Evolutionary conservation across 2,113 vertebrate genomes (phyloP), one percentile per base, ranked within the genome.

Genomic region (Aramus guarauna): DNA sequence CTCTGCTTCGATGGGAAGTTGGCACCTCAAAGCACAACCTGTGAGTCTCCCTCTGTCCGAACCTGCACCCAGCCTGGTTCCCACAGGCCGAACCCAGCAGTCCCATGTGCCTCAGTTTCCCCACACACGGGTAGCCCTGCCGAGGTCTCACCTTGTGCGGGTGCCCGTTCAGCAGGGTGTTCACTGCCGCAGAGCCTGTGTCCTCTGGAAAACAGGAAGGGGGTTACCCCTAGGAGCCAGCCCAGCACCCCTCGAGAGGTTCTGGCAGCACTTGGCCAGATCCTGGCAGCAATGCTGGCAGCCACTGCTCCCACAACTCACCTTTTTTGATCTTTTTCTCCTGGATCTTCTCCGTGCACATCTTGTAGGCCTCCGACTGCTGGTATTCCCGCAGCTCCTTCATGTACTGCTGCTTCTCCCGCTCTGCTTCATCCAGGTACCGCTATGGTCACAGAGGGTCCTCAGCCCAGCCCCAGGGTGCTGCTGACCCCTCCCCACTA

Each of bases 281-380:
- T 37, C 16, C 87, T 5, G 15, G 21, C 32, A 36, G 37, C 10
- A 3, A 30, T 6, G 5, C 37, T 2, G 1, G 24, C 36, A 58
- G 26, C 32, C 45, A 3, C 8, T 12, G 34, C 27, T 30, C n/a
- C 50, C 58, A 15, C 9, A 20, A 20, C 90, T 34, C 62, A 99
- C 99, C 99, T 98, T 99, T 99, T 90, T 99, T 99, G 37, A 99
- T 98, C 94, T 98, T 99, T 69, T 99, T 99, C 94, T 99, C 99
- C 72, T 99, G 99, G 80, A 99, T 99, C 96, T 99, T 99, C 85
- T 99, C 98, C 0, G 97, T 97, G 71, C 99, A 99, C 98, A 99
- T 99, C 96, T 99, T 99, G 96, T 98, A 99, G 29, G 99, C 99
- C 90, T 99, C 99, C 0, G 99, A 99, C 97, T 99, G 99, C 97